Evolutionary conservation across 2,888 invertebrate genomes (phyloP).

Genomic region (Orthonevra nobilis): DNA sequence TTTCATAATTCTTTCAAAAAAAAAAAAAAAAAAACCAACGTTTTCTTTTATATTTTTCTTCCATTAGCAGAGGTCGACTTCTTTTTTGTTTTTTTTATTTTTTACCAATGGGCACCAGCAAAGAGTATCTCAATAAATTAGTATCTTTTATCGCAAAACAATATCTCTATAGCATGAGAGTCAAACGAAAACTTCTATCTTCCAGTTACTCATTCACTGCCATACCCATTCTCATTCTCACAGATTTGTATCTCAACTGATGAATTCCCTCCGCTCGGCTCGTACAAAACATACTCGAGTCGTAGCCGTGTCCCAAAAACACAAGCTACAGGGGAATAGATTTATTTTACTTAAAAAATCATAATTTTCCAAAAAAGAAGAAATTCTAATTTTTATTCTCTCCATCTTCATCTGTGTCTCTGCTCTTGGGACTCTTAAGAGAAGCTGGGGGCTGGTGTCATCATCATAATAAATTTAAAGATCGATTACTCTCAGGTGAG

Average conservation of each 20-base stretch:
- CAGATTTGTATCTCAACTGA: slow-evolving; percentile 53
- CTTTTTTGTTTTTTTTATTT: too few relatives aligned
- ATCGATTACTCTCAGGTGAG: slow-evolving; percentile 56
- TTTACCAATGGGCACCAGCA: not conserved
- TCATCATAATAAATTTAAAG: slow-evolving; percentile 63
- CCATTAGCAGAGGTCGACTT: too few relatives aligned
- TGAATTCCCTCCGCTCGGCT: slow-evolving; percentile 15
- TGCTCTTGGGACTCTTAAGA: too few relatives aligned
- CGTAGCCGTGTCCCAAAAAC: too few relatives aligned
- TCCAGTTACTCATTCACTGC: slow-evolving; percentile 31
- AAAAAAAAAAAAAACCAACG: too few relatives aligned
- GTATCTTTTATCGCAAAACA: slow-evolving; percentile 63
- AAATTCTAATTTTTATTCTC: slow-evolving; percentile 18
- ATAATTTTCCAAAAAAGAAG: slow-evolving; percentile 39
- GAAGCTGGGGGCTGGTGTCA: slow-evolving; percentile 6
- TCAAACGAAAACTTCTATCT: slow-evolving; percentile 33
- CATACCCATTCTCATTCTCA: slow-evolving; percentile 39
- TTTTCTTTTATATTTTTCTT: not conserved
- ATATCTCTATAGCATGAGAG: slow-evolving; percentile 53
- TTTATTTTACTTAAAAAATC: slow-evolving; percentile 61
- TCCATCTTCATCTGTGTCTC: not conserved
- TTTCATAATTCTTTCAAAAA: slow-evolving; percentile 50
- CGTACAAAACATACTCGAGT: not conserved
- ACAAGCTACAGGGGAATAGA: too few relatives aligned
- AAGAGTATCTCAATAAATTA: slow-evolving; percentile 51